Percentiles rank a stretch among this genome's conserved stretches.
These are phyloP conservation scores for Urechis unicinctus DNA, from an alignment of 2,888 invertebrate species.

Conservation along the genomic window DNA sequence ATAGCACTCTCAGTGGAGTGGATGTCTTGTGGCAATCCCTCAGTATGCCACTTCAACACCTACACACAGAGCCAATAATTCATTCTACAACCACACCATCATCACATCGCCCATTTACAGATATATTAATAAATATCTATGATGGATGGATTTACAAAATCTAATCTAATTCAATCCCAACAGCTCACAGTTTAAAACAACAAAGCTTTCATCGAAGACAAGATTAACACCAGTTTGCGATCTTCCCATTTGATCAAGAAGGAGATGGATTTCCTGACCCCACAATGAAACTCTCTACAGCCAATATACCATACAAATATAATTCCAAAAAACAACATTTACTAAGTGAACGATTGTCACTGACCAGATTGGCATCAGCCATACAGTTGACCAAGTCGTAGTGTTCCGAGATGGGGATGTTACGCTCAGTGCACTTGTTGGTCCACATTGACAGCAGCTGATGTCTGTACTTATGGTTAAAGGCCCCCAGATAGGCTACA, in stretches of 20 bases:
- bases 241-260: too few species aligned
- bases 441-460: slow-evolving; percentile 8
- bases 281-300: too few species aligned
- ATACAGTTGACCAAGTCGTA: slow-evolving; percentile 39
- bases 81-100: too few species aligned
- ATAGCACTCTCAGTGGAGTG: slow-evolving; percentile 48
- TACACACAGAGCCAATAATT: slow-evolving; percentile 20
- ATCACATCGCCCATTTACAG: too few species aligned
- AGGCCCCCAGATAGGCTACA: slow-evolving; percentile 46
- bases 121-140: too few species aligned
- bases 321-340: too few species aligned
- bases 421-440: slow-evolving; percentile 13
- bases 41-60: slow-evolving; percentile 47
- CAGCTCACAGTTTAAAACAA: too few species aligned
- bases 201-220: too few species aligned
- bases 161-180: background rate
- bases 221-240: too few species aligned
- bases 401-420: slow-evolving; percentile 36
- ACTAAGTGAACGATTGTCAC: too few species aligned
- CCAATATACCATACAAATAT: too few species aligned
- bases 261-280: too few species aligned
- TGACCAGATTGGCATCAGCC: slow-evolving; percentile 39
- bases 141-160: background rate
- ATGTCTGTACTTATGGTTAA: slow-evolving; percentile 34
- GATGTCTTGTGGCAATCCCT: slow-evolving; percentile 45